These are phyloP conservation scores for Drosophila anomalata DNA, from an alignment of 2,888 invertebrate genomes.

Conservation along the genomic window DNA sequence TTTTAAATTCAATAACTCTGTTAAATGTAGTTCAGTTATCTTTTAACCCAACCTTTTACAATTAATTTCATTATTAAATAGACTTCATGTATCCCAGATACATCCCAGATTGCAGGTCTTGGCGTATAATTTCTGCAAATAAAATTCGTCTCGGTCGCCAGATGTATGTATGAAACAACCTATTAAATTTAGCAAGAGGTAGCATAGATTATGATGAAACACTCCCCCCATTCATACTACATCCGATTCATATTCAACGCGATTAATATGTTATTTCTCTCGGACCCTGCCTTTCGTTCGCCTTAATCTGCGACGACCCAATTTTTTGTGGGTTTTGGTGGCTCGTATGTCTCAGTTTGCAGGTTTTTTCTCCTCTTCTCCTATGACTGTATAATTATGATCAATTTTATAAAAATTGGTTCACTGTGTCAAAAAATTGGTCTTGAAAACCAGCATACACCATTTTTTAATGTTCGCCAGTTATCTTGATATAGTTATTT, in stretches of 20 bases:
- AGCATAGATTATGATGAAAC: conserved; percentile 27
- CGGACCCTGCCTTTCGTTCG: conserved; percentile 31
- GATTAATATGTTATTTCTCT: conserved; percentile 41
- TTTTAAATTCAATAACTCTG: neutral
- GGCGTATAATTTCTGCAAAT: conserved; percentile 2
- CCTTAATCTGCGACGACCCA: conserved; percentile 29
- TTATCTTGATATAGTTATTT: conserved; percentile 34
- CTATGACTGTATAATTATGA: conserved; percentile 29
- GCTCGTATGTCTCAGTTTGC: conserved; percentile 18
- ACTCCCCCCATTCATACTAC: conserved; percentile 25
- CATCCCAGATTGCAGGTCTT: too few relatives aligned
- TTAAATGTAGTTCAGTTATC: too few relatives aligned
- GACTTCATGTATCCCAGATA: too few relatives aligned
- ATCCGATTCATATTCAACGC: conserved; percentile 42
- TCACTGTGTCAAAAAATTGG: conserved; percentile 31
- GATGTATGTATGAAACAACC: neutral
- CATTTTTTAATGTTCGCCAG: conserved; percentile 14
- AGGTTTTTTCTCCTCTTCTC: conserved; percentile 4
- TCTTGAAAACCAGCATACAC: conserved; percentile 11
- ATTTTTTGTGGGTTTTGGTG: conserved; percentile 20
- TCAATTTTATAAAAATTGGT: conserved; percentile 42
- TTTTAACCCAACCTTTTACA: too few relatives aligned
- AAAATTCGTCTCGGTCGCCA: conserved; percentile 14
- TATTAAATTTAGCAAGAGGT: conserved; percentile 16
- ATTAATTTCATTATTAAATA: too few relatives aligned